These are phyloP conservation scores for Rugalucina vietnamica DNA, from an alignment of 2,888 invertebrate genomes.

Conservation along the genomic window DNA sequence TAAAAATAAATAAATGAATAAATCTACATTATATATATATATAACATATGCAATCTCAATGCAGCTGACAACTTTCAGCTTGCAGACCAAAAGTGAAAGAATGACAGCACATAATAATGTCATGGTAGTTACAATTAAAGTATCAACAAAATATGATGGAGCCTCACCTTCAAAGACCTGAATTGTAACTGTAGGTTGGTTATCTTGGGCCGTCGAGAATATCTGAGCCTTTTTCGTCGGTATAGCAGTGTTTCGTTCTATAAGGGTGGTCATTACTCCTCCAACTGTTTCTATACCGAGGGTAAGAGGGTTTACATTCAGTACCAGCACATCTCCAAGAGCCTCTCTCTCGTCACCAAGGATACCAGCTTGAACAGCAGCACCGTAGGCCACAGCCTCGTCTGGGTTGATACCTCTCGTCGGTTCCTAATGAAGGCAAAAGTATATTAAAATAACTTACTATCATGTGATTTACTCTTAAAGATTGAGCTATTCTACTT, in stretches of 20 bases:
- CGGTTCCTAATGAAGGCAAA: constrained; percentile 90
- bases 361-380: constrained; percentile 99
- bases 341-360: constrained; percentile 98
- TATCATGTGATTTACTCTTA: too few species aligned
- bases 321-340: constrained; percentile 95
- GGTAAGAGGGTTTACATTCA: constrained; percentile 99
- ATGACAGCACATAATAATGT: background rate
- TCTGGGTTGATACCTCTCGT: constrained; percentile 99
- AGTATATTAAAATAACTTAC: background rate
- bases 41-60: background rate
- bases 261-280: constrained; percentile 99
- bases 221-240: constrained; percentile 99
- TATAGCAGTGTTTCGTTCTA: constrained; percentile 98
- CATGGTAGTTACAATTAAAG: background rate
- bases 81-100: background rate
- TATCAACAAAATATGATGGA: background rate
- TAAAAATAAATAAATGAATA: too few species aligned
- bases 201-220: constrained; percentile 99
- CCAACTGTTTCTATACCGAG: constrained; percentile 99
- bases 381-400: constrained; percentile 99
- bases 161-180: constrained; percentile 91
- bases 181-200: constrained; percentile 99
- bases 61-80: too few species aligned
- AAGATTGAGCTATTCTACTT: too few species aligned
- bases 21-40: background rate